These are phyloP conservation scores for Onychomys leucogaster DNA, from an alignment of 2,797 vertebrate genomes.

Conservation along the genomic window DNA sequence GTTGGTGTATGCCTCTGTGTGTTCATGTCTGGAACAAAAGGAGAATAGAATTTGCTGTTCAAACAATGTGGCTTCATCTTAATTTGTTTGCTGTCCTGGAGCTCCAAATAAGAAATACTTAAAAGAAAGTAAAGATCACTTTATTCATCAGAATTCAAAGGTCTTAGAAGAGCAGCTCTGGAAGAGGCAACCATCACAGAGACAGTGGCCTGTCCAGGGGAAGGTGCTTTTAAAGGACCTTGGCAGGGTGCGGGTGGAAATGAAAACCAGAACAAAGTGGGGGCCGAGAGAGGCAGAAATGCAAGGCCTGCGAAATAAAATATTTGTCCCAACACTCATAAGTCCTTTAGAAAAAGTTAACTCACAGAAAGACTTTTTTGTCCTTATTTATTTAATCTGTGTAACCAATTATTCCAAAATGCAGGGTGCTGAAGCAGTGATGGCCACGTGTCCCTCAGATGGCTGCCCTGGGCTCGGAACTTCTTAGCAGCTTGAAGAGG, in stretches of 20 bases:
- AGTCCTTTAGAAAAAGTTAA: not conserved
- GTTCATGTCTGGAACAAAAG: not conserved
- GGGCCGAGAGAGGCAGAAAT: not conserved
- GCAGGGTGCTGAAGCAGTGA: not conserved
- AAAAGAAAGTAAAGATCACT: not conserved
- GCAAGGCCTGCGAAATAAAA: not conserved
- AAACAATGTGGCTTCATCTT: not conserved
- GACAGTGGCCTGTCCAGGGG: rapidly evolving
- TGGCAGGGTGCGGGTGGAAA: rapidly evolving
- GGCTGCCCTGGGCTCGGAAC: not conserved
- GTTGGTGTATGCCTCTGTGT: not conserved
- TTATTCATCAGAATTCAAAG: not conserved
- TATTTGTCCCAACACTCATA: not conserved
- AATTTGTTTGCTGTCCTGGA: not conserved
- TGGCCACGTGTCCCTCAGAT: not conserved
- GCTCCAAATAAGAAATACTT: not conserved
- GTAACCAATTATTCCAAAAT: not conserved
- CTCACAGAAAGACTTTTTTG: not conserved
- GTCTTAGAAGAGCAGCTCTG: not conserved
- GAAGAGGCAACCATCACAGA: not conserved
- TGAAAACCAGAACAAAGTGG: not conserved
- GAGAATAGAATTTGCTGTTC: not conserved
- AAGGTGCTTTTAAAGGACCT: not conserved
- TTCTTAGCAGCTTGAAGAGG: not conserved
- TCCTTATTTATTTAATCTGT: not conserved